Percentiles rank a stretch among this genome's conserved stretches.
Evolutionary conservation across 2,797 vertebrate genomes (phyloP).

Genomic region (Periparus ater): DNA sequence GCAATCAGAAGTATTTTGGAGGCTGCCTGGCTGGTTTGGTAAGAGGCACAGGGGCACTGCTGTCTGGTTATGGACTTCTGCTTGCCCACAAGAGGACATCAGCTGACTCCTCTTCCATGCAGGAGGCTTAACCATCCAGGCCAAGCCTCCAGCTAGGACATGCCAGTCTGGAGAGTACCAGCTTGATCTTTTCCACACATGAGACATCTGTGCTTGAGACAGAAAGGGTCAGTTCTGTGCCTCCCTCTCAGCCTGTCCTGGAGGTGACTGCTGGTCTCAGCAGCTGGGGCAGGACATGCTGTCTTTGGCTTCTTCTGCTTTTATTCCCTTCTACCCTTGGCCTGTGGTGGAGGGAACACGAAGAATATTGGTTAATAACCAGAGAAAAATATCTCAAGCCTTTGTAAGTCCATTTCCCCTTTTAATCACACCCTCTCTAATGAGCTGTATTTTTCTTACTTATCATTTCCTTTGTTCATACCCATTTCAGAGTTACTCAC

Average conservation of each 20-base stretch:
- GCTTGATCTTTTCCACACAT: not conserved
- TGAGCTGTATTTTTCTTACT: slow-evolving; percentile 52
- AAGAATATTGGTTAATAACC: slow-evolving; percentile 2
- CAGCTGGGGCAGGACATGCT: not conserved
- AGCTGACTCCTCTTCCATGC: not conserved
- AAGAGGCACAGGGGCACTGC: not conserved
- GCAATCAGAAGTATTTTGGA: not conserved
- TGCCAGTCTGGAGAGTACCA: not conserved
- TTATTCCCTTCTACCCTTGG: not conserved
- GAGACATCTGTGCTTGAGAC: not conserved
- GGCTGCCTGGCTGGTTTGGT: not conserved
- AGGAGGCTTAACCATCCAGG: not conserved
- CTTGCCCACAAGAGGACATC: not conserved
- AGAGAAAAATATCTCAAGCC: slow-evolving; percentile 17
- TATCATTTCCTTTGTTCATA: slow-evolving; percentile 56
- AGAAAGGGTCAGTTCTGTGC: not conserved
- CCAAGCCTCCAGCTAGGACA: not conserved
- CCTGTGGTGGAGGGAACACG: not conserved
- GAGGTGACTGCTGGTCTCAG: not conserved
- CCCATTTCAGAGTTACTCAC: slow-evolving; percentile 32
- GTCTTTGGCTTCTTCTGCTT: not conserved
- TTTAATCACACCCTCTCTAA: slow-evolving; percentile 52
- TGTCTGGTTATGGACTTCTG: not conserved
- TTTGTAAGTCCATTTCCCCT: slow-evolving; percentile 44
- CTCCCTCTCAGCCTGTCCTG: not conserved